Evolutionary conservation across 2,888 invertebrate species (phyloP), one percentile per base, ranked within the genome.

Genomic region (Aproaerema taeniolella): DNA sequence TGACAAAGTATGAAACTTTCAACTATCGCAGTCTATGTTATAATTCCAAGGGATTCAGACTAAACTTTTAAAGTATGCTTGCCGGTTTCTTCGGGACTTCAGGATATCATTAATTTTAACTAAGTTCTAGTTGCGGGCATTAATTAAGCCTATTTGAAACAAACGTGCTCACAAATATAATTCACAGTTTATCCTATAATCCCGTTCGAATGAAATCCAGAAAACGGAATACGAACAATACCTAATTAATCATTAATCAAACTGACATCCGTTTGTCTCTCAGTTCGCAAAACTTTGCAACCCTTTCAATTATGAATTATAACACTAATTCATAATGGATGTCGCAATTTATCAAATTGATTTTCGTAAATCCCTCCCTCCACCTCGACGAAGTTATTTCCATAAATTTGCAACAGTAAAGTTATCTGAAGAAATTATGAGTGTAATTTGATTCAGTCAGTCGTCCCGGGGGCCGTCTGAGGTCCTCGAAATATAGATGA

Each of bases 261-360:
- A 54, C 58, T 68, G 79, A 78, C 78, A 73, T 76, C 69, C 75
- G 81, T 80, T 80, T 80, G 79, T 80, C 83, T 71, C 80, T 44
- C 43, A 67, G 74, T 50, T 50, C 53, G 45, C 52, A 58, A 58
- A 81, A 79, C 70, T 81, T 75, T 66, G 60, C 66, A 71, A 76
- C 77, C 82, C 79, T 77, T 81, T 80, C 82, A 76, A 82, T 82
- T 81, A 80, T 78, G 71, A 85, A 80, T 83, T 83, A 82, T 81
- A 77, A 68, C 73, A 76, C 77, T 81, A 81, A 82, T 75, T 79
- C 74, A 76, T 79, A 80, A 82, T 76, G 67, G 78, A 82, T 78
- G 79, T 59, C 68, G 70, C 73, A 80, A 83, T 85, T 82, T 77
- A 77, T 83, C 80, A 83, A 82, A 80, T 79, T 79, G 76, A 79